Base-by-base conservation (phyloP, 1,140 invertebrate genomes). In the Drosophila leontia region DNA sequence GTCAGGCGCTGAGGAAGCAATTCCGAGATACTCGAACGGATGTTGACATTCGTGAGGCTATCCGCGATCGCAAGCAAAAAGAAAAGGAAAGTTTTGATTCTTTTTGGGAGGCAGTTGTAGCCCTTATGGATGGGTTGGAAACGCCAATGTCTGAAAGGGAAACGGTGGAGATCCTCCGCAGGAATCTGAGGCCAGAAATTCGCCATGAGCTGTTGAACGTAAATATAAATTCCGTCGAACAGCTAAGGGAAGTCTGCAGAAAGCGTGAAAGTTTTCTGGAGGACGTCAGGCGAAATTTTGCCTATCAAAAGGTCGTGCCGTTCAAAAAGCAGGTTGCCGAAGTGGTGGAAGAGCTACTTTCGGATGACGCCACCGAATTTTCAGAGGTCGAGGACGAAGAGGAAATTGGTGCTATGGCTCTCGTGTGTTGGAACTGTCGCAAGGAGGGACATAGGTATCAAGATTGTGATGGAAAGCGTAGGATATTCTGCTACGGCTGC, bases 341-440 rank as follows among this genome's bases (percentile, higher is more conserved):
- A 29, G 26, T 29, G 26, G 26, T 29, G 26, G 26, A 29, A 29
- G 26, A 19, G 19, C 19, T 19, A 19, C 19, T 19, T 19, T 19
- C 19, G 19, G 19, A 29, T 29, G 26, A 29, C 5, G 26, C 5
- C 5, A 29, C 26, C 4, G 0, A 29, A 29, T 29, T 29, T 29
- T 29, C 26, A 0, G 5, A 29, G 26, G 5, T 29, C 6, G 26
- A 29, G 26, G 26, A 29, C 6, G 26, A 29, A 29, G 26, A 6
- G 26, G 26, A 65, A 13, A 12, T 67, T n/a, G 44, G 7, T 3
- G 44, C 44, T 0, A 3, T 51, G 23, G 65, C 53, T 1, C 1
- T 56, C 3, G 37, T 67, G 8, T 77, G 61, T 26, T 77, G 69
- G 35, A 77, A 78, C 4, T 77, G 68, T 32, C 53, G 35, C 0